A percentile compares a stretch with the other conserved stretches of the same genome.
Evolutionary conservation across 2,888 invertebrate genomes (phyloP).

Genomic region (Agonum fuliginosum): DNA sequence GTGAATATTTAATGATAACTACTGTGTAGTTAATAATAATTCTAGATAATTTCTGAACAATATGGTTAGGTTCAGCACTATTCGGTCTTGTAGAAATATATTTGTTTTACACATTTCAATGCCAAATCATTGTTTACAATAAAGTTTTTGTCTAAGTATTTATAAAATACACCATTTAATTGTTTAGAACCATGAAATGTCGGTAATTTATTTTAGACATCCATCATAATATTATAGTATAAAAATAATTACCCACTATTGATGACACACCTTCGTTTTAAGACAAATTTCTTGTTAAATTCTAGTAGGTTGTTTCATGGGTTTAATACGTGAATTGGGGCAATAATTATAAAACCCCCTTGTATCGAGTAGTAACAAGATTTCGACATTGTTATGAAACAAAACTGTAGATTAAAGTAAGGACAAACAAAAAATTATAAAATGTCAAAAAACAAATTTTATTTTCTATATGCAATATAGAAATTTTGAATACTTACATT

Average conservation of each 20-base stretch:
- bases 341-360: neutral
- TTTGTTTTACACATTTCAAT: slow-evolving; percentile 16
- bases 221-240: slow-evolving; percentile 6
- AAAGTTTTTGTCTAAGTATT: neutral
- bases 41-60: slow-evolving; percentile 3
- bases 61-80: slow-evolving; percentile 21
- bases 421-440: slow-evolving; percentile 54
- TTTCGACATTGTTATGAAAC: slow-evolving; percentile 38
- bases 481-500: slow-evolving; percentile 47
- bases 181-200: neutral
- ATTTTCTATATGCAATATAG: slow-evolving; percentile 5
- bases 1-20: too few relatives aligned
- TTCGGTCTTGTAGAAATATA: slow-evolving; percentile 7
- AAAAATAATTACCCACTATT: slow-evolving; percentile 37
- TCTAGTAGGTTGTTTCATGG: neutral
- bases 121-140: slow-evolving; percentile 2
- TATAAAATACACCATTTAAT: neutral
- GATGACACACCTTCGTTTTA: slow-evolving; percentile 39
- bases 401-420: slow-evolving; percentile 19
- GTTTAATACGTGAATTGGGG: neutral
- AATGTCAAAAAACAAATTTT: slow-evolving; percentile 54
- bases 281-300: slow-evolving; percentile 23
- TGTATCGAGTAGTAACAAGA: slow-evolving; percentile 6
- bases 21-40: too few relatives aligned
- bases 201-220: neutral